Evolutionary conservation across 1,140 invertebrate species (phyloP), one percentile per base, ranked within the genome.

Genomic region (Leptinotarsa texana): DNA sequence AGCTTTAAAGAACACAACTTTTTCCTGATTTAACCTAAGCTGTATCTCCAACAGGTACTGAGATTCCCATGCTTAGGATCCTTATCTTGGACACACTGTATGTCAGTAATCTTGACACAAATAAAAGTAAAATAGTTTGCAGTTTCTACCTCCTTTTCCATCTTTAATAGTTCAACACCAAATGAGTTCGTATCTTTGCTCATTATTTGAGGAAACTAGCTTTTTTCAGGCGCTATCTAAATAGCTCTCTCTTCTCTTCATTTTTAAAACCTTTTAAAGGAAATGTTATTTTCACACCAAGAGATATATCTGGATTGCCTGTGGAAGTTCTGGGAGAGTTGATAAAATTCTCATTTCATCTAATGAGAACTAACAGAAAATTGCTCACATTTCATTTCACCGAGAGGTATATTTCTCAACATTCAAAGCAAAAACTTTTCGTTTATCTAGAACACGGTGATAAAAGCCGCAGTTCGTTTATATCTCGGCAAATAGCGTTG

Each of bases 281-380:
- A 61, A 49, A 70, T 57, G 69, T 22, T 70, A 70, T 70, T 70
- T 70, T 70, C 69, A 70, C 69, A 70, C 69, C 18, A 21, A 13
- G 22, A 70, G 69, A 70, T 70, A 70, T 21, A 70, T 70, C 69
- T 27, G 21, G 3, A 70, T 51, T 33, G 49, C n/a, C 33, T 48
- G 21, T 17, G 51, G 3, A 70, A 18, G 49, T 70, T 48, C 47
- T 57, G 3, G 6, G 4, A 48, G 69, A 70, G 69, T 70, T 70
- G 51, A 70, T 70, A 70, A 70, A 70, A 70, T 57, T 70, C 69
- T 70, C 69, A 57, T 70, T 70, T 57, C 24, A 48, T 70, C 27
- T 70, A 70, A 70, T 70, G 69, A 70, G 69, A 51, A 48, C 21
- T 47, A 57, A 70, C 48, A 70, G 69, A 48, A 70, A 70, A 70